Percentiles rank a stretch among this genome's conserved stretches.
Conservation (phyloP, 2,797 vertebrate species). For the Zenarchopterus dispar region DNA sequence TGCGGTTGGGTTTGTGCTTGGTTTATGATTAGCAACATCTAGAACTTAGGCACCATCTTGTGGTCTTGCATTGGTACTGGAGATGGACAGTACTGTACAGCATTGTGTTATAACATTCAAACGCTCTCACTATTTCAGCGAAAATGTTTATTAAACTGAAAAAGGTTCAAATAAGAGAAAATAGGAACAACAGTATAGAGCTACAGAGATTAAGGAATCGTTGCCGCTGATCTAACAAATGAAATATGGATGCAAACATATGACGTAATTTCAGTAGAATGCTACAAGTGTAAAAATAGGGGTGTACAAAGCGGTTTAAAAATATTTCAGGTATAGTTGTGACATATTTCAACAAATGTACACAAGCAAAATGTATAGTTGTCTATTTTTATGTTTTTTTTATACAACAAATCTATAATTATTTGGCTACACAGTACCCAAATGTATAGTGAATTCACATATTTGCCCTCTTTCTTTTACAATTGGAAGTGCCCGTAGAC, state of each 20-base stretch:
- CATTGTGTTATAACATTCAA: background rate
- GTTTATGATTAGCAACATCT: background rate
- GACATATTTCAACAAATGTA: fast-evolving
- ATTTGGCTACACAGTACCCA: background rate
- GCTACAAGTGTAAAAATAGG: constrained; percentile 39
- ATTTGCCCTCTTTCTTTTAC: background rate
- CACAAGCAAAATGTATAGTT: fast-evolving
- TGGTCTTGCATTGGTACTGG: constrained; percentile 43
- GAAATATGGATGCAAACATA: constrained; percentile 61
- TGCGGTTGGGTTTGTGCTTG: background rate
- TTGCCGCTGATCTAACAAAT: constrained; percentile 7
- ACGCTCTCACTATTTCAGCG: background rate
- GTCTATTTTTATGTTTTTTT: fast-evolving
- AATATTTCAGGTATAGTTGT: background rate
- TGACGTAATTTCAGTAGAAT: constrained; percentile 71
- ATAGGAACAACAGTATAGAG: background rate
- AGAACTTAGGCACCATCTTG: constrained; percentile 53
- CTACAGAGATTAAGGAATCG: background rate
- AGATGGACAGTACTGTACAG: constrained; percentile 1
- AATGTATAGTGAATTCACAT: background rate
- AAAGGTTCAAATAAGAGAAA: background rate
- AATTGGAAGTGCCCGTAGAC: constrained; percentile 59
- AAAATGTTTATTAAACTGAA: background rate
- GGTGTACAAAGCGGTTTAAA: background rate
- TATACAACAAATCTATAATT: fast-evolving